These are phyloP conservation scores for Callocephalon fimbriatum DNA, from an alignment of 2,113 vertebrate species.

Conservation along the genomic window DNA sequence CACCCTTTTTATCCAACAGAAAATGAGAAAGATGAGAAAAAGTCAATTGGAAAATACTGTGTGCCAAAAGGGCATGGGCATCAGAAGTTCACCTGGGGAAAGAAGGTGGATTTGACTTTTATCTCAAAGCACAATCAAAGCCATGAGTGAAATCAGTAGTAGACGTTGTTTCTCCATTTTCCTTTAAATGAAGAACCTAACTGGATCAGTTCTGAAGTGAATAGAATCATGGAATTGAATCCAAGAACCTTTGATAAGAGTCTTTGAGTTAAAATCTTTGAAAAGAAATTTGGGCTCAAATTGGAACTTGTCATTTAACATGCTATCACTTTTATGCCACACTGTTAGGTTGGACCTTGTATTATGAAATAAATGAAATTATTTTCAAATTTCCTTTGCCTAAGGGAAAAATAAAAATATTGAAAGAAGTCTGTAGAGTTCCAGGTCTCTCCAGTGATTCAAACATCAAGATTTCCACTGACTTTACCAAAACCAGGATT, in stretches of 20 bases:
- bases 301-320: not conserved
- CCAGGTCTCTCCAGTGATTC: not conserved
- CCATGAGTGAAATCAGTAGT: not conserved
- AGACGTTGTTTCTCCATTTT: not conserved
- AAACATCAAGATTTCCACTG: not conserved
- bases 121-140: not conserved
- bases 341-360: not conserved
- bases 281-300: not conserved
- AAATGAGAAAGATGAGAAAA: not conserved
- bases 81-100: not conserved
- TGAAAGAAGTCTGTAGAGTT: not conserved
- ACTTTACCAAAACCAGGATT: not conserved
- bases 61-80: not conserved
- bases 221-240: not conserved
- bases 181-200: not conserved
- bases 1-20: not conserved
- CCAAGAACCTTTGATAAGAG: not conserved
- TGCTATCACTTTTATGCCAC: fast-evolving
- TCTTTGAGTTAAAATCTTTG: not conserved
- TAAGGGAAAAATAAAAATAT: fast-evolving
- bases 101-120: not conserved
- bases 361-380: not conserved
- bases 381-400: not conserved
- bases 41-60: not conserved
- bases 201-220: not conserved